Base-by-base conservation (phyloP, 2,797 vertebrate species). In the Eremophila alpestris region DNA sequence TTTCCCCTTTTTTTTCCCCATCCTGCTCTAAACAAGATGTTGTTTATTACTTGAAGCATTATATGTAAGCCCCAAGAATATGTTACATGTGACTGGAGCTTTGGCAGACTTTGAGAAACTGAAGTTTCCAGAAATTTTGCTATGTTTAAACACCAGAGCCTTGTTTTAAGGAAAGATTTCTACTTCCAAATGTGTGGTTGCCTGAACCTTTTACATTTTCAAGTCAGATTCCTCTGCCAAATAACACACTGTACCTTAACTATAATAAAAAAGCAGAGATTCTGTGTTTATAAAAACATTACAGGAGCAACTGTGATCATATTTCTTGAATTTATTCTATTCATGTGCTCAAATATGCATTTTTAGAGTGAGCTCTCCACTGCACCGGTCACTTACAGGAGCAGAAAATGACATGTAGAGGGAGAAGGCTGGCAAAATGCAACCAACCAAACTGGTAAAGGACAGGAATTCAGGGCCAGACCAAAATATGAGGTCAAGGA, bases 101-200 rank as follows among this genome's bases (percentile, higher is more conserved):
- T 98, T 98, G 97, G 97, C 97, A 97, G 97, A 96, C 95, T 97
- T 94, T 96, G 95, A 95, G 95, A 97, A 97, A 98, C 93, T 97
- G 96, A 98, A 97, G 97, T 98, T 98, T 98, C 97, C 97, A 98
- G 97, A 98, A 98, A 97, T 98, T 98, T 97, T 98, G 95, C 97
- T 98, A 90, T 98, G 97, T 97, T 97, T 97, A 97, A 98, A 96
- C 98, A 98, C 96, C 97, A 97, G 97, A 98, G 94, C 94, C 93
- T 90, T 98, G 97, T 97, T 98, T 98, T 97, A 98, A 97, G 96
- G 98, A 97, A 98, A 98, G 97, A 98, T 97, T 98, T 98, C 97
- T 97, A 96, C 97, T 98, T 98, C 98, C 98, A 98, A 98, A 98
- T 98, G 97, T 98, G 97, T 97, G 97, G 97, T 98, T 98, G 97